Percentiles rank a stretch among this genome's conserved stretches.
Conservation (phyloP, 2,888 invertebrate genomes). For the Limnephilus marmoratus region DNA sequence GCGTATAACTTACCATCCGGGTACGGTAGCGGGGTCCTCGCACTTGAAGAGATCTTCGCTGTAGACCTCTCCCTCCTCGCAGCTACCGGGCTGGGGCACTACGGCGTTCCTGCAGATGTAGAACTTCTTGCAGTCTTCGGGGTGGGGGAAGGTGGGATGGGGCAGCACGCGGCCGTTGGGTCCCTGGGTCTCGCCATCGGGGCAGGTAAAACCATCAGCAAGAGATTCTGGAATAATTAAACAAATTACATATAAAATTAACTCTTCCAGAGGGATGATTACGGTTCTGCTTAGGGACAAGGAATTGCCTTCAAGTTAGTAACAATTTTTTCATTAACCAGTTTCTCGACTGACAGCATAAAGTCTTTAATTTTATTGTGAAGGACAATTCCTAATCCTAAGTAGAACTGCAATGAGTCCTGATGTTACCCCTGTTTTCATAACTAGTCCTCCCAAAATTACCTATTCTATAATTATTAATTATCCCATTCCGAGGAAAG, state of each 20-base stretch:
- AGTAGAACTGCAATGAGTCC: too few relatives aligned
- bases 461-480: too few relatives aligned
- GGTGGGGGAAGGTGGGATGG: slow-evolving; percentile 88
- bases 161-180: slow-evolving; percentile 83
- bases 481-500: too few relatives aligned
- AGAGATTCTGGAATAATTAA: slow-evolving; percentile 77
- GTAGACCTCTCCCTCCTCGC: slow-evolving; percentile 85
- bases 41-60: slow-evolving; percentile 87
- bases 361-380: too few relatives aligned
- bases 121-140: slow-evolving; percentile 89
- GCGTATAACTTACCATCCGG: slow-evolving; percentile 81
- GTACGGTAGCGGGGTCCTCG: slow-evolving; percentile 86
- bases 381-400: too few relatives aligned
- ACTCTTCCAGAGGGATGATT: too few relatives aligned
- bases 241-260: not conserved
- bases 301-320: too few relatives aligned
- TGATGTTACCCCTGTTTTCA: too few relatives aligned
- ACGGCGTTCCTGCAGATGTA: slow-evolving; percentile 89
- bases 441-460: too few relatives aligned
- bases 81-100: slow-evolving; percentile 86
- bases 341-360: too few relatives aligned
- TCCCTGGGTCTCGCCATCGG: slow-evolving; percentile 82
- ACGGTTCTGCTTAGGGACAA: too few relatives aligned
- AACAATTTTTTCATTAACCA: too few relatives aligned
- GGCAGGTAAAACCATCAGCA: slow-evolving; percentile 88